Evolutionary conservation across 2,797 vertebrate genomes (phyloP), one percentile per base, ranked within the genome.

Genomic region (Aplochiton taeniatus): DNA sequence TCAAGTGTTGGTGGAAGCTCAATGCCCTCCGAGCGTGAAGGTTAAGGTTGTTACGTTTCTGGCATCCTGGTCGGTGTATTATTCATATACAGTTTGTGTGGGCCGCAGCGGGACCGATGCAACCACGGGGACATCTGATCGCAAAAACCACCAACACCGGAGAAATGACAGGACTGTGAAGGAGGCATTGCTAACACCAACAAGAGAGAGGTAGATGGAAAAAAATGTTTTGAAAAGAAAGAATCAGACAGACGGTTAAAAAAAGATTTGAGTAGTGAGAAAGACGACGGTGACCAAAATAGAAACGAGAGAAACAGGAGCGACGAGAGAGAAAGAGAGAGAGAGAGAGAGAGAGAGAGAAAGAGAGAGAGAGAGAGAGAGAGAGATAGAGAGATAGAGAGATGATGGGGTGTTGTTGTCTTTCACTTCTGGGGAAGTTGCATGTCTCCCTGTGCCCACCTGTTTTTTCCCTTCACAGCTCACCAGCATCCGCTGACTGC

Each of bases 401-500:
- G 5, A 42, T 46, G 11, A n/a, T 7, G 41, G 43, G 70, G 54
- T 9, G 45, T 57, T 11, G 1, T 48, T 61, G 57, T 68, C 10
- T 76, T 63, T 72, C 3, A 6, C 6, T 31, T 31, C 10, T 79
- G 53, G 43, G 62, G 72, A 80, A 79, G 70, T 59, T 63, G 9
- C 67, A 18, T 67, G 62, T 62, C 14, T 73, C 31, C 31, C 49
- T 62, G 67, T 69, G 66, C 74, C 78, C 81, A 84, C 79, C 75
- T 78, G 70, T 55, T 73, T 76, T 83, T 82, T 77, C 18, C 75
- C 20, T 8, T 46, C 10, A 20, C 70, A 66, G 68, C 79, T 69
- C 70, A 72, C 75, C 68, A 61, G 16, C 72, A 85, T 86, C 78
- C 61, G 20, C 46, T 69, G 9, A 17, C 16, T 55, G 18, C 50